Conservation (phyloP, 2,888 invertebrate species). For the Cerastoderma edule region DNA sequence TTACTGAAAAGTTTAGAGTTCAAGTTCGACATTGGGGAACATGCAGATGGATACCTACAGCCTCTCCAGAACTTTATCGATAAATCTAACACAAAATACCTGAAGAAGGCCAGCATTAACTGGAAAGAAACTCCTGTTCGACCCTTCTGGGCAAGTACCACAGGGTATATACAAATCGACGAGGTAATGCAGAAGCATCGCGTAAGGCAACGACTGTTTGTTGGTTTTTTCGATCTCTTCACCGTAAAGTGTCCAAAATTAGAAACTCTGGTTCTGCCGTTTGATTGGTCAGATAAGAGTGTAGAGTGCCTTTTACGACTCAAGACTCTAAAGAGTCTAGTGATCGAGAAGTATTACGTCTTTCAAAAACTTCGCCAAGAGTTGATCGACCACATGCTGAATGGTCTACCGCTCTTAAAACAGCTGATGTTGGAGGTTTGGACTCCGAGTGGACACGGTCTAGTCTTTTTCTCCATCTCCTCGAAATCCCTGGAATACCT, state of each 20-base stretch:
- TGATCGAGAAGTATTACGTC: conserved; percentile 80
- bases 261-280: conserved; percentile 79
- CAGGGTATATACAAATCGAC: conserved; percentile 66
- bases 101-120: conserved; percentile 77
- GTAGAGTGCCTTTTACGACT: conserved; percentile 76
- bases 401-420: conserved; percentile 68
- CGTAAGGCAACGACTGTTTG: conserved; percentile 77
- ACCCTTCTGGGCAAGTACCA: conserved; percentile 76
- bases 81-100: conserved; percentile 67
- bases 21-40: conserved; percentile 82
- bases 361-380: conserved; percentile 77
- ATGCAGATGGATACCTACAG: conserved; percentile 76
- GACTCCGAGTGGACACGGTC: conserved; percentile 79
- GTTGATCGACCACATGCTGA: conserved; percentile 71
- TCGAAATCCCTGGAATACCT: conserved; percentile 78
- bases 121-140: conserved; percentile 82
- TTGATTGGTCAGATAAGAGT: conserved; percentile 81
- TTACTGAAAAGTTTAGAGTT: conserved; percentile 77
- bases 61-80: conserved; percentile 73
- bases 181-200: conserved; percentile 77
- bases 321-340: conserved; percentile 74
- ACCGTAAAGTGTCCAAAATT: conserved; percentile 75
- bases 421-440: conserved; percentile 81
- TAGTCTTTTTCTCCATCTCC: conserved; percentile 72
- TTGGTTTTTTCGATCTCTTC: conserved; percentile 79